These are phyloP conservation scores for Decapterus maruadsi DNA, from an alignment of 2,797 vertebrate species.

Conservation along the genomic window DNA sequence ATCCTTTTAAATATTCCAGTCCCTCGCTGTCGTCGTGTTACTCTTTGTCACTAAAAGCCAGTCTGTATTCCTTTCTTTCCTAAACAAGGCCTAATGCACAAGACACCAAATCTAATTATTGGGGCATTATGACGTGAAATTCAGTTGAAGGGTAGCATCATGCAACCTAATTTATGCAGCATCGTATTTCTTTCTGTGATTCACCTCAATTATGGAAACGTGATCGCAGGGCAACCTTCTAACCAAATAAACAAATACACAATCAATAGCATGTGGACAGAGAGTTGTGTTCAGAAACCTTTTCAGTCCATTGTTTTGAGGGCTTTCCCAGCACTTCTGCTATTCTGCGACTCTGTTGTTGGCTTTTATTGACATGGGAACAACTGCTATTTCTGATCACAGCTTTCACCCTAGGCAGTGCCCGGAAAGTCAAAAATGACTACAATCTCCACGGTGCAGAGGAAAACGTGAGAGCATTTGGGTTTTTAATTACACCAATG, in stretches of 20 bases:
- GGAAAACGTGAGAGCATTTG: background rate
- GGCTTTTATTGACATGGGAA: slow-evolving; percentile 61
- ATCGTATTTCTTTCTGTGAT: slow-evolving; percentile 82
- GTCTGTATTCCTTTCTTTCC: slow-evolving; percentile 70
- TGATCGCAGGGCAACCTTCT: slow-evolving; percentile 72
- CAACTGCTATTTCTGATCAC: slow-evolving; percentile 64
- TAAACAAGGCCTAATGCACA: slow-evolving; percentile 82
- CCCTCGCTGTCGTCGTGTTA: slow-evolving; percentile 16
- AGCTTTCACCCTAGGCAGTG: slow-evolving; percentile 28
- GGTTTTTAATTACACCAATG: slow-evolving; percentile 1
- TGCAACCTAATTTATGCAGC: slow-evolving; percentile 78
- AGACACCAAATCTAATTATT: slow-evolving; percentile 80
- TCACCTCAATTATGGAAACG: slow-evolving; percentile 77
- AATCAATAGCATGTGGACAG: slow-evolving; percentile 67
- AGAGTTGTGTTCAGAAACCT: slow-evolving; percentile 43
- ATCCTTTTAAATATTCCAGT: slow-evolving; percentile 39
- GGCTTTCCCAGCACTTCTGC: slow-evolving; percentile 68
- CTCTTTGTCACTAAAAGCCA: slow-evolving; percentile 55
- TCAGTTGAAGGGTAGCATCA: slow-evolving; percentile 74
- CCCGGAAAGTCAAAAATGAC: slow-evolving; percentile 36
- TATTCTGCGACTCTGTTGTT: slow-evolving; percentile 33
- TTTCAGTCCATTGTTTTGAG: slow-evolving; percentile 40
- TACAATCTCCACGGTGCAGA: background rate
- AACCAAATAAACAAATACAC: slow-evolving; percentile 79
- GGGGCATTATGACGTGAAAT: slow-evolving; percentile 81